Base-by-base conservation (phyloP, 2,888 invertebrate species). In the Carterocephalus palaemon region DNA sequence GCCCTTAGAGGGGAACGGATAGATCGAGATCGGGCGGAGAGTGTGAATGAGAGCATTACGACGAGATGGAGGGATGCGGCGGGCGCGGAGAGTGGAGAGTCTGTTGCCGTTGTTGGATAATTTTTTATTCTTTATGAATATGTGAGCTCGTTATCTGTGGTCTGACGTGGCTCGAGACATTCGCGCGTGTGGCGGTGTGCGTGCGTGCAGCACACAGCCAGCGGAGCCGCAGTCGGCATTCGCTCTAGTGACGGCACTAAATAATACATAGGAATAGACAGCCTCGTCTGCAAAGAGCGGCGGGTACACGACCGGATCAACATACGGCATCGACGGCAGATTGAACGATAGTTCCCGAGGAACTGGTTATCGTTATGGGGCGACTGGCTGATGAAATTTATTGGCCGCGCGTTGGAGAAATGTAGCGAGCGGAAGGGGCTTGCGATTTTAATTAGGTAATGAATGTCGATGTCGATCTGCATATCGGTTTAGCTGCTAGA, bases 361-460 rank as follows among this genome's bases (percentile, higher is more conserved):
- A 86, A 86, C 86, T 82, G 85, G 86, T 86, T 85, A 85, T 86
- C 85, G 84, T 86, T 85, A 85, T 86, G 85, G 84, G 79, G 70
- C 81, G 85, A 82, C 80, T 83, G 84, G 82, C 83, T 81, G 80
- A 82, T 83, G 84, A 85, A 85, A 86, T 86, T 86, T 86, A 86
- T 86, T 85, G 83, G 83, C 83, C 84, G 79, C 73, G 81, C 81
- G 76, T 69, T 77, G 83, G 84, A 86, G 86, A 86, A 85, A 85
- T 86, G 86, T 85, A 82, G 85, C 86, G 82, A 80, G 79, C 84
- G 86, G 86, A 85, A 85, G 85, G 83, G 85, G 79, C 74, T 79
- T 79, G 84, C 85, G 82, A 84, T 85, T 86, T 86, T 86, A 86
- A 85, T 86, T 86, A 86, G 86, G 86, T 84, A 85, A 86, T 86